These are phyloP conservation scores for Cylindroiulus punctatus DNA, from an alignment of 2,888 invertebrate species.

Conservation along the genomic window DNA sequence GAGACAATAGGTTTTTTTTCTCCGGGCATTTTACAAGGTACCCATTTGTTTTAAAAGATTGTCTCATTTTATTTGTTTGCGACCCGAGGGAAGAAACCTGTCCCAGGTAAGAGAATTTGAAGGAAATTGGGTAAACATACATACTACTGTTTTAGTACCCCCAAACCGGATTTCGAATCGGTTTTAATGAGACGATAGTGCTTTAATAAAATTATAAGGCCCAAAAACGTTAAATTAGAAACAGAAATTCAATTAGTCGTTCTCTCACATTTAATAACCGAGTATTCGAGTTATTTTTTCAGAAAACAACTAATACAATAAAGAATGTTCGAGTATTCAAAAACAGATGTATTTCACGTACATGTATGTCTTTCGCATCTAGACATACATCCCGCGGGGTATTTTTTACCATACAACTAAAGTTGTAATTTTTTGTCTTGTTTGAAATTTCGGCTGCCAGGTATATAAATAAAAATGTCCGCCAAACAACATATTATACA, in stretches of 20 bases:
- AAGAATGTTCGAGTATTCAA: neutral
- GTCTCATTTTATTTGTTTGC: constrained; percentile 20
- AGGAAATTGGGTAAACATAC: constrained; percentile 4
- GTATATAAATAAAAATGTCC: neutral
- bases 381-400: constrained; percentile 24
- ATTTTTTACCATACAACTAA: constrained; percentile 3
- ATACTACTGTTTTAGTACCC: constrained; percentile 33
- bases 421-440: constrained; percentile 17
- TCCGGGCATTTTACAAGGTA: constrained; percentile 15
- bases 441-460: neutral
- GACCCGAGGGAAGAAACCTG: constrained; percentile 17
- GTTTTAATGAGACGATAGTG: constrained; percentile 16
- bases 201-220: constrained; percentile 24
- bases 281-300: neutral
- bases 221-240: constrained; percentile 17
- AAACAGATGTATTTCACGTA: neutral
- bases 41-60: constrained; percentile 36
- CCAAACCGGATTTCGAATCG: constrained; percentile 13
- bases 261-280: neutral
- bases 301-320: neutral
- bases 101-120: neutral
- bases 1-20: constrained; percentile 13
- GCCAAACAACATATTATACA: constrained; percentile 24
- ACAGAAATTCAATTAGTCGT: constrained; percentile 6
- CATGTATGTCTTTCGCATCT: constrained; percentile 14